A percentile compares a stretch with the other conserved stretches of the same genome.
phyloP scores from a whole-genome alignment of 2,113 vertebrate species.

The Helogale parvula region DNA sequence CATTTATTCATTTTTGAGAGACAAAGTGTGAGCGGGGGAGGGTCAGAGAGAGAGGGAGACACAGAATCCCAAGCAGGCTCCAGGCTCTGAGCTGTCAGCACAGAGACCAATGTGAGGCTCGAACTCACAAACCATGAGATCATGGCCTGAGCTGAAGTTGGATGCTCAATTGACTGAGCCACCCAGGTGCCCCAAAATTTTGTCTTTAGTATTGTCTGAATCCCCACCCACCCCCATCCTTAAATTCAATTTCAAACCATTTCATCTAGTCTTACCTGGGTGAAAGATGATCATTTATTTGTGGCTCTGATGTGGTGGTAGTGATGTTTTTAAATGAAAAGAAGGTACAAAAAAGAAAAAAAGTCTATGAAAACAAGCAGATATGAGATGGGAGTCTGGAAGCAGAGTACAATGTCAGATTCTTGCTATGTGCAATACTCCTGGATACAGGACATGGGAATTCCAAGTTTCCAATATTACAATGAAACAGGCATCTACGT shows the following conservation, averaged over 20 bases:
- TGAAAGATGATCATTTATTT: background rate
- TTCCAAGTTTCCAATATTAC: background rate
- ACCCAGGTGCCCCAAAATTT: background rate
- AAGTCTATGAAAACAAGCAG: background rate
- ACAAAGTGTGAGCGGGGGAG: no score
- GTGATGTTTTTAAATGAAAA: conserved; percentile 6
- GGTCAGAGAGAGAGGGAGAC: no score
- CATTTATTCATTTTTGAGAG: no score
- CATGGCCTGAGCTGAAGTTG: no score
- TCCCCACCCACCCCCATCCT: background rate
- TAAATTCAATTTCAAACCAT: background rate
- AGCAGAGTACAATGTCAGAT: background rate
- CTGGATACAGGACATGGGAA: background rate
- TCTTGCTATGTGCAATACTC: background rate
- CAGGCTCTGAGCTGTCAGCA: no score
- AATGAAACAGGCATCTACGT: background rate
- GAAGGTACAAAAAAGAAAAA: background rate
- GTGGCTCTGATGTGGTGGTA: background rate
- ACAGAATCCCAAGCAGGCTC: no score
- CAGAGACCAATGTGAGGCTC: no score
- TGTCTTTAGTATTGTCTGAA: background rate
- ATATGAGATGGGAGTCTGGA: background rate
- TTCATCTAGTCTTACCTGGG: background rate
- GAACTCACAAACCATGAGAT: no score
- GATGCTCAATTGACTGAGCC: no score